A percentile compares a stretch with the other conserved stretches of the same genome.
phyloP scores from a whole-genome alignment of 2,113 vertebrate species.

The Neotoma lepida region DNA sequence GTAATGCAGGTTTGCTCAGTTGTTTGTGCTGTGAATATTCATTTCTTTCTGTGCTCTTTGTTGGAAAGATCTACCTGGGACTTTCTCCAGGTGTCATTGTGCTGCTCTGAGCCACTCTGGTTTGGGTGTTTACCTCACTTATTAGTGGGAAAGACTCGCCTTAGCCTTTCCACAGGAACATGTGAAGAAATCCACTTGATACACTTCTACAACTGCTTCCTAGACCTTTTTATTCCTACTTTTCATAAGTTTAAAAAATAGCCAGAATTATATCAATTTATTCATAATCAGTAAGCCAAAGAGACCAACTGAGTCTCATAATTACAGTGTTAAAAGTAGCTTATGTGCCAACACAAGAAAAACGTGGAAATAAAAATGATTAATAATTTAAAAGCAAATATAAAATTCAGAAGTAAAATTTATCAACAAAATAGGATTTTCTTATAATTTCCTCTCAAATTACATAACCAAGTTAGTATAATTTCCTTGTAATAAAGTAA shows the following conservation, averaged over 20 bases:
- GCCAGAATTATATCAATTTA: neutral
- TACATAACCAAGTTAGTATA: slow-evolving; percentile 26
- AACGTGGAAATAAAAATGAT: neutral
- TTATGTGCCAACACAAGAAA: slow-evolving; percentile 28
- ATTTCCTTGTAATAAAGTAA: slow-evolving; percentile 32
- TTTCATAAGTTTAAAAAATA: neutral
- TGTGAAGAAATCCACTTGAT: slow-evolving; percentile 26
- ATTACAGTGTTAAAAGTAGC: slow-evolving; percentile 35
- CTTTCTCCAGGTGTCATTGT: neutral
- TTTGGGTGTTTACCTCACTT: neutral
- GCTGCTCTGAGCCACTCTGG: neutral
- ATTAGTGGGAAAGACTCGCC: neutral
- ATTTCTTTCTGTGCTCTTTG: slow-evolving; percentile 25
- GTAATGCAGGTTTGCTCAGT: neutral
- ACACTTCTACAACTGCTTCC: neutral
- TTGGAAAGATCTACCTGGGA: neutral
- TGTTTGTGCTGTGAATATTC: neutral
- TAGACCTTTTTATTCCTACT: neutral
- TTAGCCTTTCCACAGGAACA: neutral
- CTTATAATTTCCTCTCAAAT: neutral
- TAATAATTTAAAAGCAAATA: slow-evolving; percentile 59
- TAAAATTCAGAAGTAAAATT: slow-evolving; percentile 42
- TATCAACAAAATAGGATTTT: slow-evolving; percentile 42
- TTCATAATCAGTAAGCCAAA: slow-evolving; percentile 51
- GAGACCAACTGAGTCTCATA: slow-evolving; percentile 1